Evolutionary conservation across 2,888 invertebrate species (phyloP).

Genomic region (Patella pellucida): DNA sequence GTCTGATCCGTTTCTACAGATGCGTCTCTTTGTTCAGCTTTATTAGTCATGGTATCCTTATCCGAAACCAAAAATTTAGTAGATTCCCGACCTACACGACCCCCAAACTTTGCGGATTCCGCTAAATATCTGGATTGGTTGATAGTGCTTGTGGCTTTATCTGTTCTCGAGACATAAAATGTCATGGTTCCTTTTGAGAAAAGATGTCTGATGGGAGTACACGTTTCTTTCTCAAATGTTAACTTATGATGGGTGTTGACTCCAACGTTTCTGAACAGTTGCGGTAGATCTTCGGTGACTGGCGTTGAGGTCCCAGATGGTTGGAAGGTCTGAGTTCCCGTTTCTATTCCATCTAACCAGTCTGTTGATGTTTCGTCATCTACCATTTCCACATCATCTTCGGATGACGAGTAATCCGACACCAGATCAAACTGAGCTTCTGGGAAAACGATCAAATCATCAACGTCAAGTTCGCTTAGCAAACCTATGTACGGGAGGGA

Average conservation of each 20-base stretch:
- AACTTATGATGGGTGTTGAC: constrained; percentile 55
- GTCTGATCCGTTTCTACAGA: constrained; percentile 52
- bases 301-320: constrained; percentile 15
- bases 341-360: constrained; percentile 41
- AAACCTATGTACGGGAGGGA: constrained; percentile 63
- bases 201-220: constrained; percentile 51
- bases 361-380: constrained; percentile 51
- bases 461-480: constrained; percentile 55
- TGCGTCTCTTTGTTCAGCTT: constrained; percentile 42
- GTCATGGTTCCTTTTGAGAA: constrained; percentile 60
- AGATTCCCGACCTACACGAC: constrained; percentile 11
- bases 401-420: constrained; percentile 27
- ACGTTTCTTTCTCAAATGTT: constrained; percentile 62
- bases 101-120: constrained; percentile 32
- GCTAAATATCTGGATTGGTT: constrained; percentile 37
- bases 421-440: constrained; percentile 48
- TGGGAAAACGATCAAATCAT: constrained; percentile 61
- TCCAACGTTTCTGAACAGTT: constrained; percentile 47
- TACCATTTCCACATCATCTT: constrained; percentile 47
- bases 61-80: constrained; percentile 23
- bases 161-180: constrained; percentile 51
- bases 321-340: constrained; percentile 51
- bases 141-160: constrained; percentile 57
- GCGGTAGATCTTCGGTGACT: constrained; percentile 13
- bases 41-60: constrained; percentile 44